These are phyloP conservation scores for Miltochrista miniata DNA, from an alignment of 2,888 invertebrate species.

Conservation along the genomic window DNA sequence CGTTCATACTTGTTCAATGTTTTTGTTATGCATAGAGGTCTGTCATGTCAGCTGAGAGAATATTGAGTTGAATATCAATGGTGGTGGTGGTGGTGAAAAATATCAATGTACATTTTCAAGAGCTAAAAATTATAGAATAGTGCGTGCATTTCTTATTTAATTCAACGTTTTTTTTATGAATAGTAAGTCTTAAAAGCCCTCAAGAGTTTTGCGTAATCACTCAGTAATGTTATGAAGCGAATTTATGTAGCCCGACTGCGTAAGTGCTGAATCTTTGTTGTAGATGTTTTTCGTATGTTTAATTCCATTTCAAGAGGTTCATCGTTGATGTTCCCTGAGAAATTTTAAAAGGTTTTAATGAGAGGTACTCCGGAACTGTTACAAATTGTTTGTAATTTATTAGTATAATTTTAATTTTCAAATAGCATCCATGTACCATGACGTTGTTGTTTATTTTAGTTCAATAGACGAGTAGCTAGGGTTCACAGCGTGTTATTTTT, in stretches of 20 bases:
- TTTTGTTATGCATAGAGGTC: constrained; percentile 29
- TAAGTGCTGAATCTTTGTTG: constrained; percentile 78
- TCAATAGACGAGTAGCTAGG: constrained; percentile 15
- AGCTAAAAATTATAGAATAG: constrained; percentile 35
- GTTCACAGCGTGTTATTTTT: constrained; percentile 38
- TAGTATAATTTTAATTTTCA: too few relatives aligned
- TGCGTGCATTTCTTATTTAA: constrained; percentile 18
- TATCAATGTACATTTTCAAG: constrained; percentile 49
- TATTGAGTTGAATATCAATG: constrained; percentile 62
- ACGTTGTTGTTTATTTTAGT: constrained; percentile 61
- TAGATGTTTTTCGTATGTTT: constrained; percentile 57
- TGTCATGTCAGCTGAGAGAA: constrained; percentile 48
- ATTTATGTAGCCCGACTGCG: constrained; percentile 54
- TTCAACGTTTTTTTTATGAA: constrained; percentile 17
- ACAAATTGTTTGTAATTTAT: not conserved
- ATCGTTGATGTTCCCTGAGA: too few relatives aligned
- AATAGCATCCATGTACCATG: constrained; percentile 26
- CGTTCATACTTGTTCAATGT: constrained; percentile 16
- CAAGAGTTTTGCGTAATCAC: constrained; percentile 22
- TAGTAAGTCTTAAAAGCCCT: constrained; percentile 20
- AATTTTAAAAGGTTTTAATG: too few relatives aligned
- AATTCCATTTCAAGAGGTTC: constrained; percentile 50
- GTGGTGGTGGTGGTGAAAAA: constrained; percentile 77
- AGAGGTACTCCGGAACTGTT: not conserved
- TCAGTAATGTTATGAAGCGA: constrained; percentile 40